Conservation (phyloP, 2,888 invertebrate species). For the Tenthredo distinguenda region DNA sequence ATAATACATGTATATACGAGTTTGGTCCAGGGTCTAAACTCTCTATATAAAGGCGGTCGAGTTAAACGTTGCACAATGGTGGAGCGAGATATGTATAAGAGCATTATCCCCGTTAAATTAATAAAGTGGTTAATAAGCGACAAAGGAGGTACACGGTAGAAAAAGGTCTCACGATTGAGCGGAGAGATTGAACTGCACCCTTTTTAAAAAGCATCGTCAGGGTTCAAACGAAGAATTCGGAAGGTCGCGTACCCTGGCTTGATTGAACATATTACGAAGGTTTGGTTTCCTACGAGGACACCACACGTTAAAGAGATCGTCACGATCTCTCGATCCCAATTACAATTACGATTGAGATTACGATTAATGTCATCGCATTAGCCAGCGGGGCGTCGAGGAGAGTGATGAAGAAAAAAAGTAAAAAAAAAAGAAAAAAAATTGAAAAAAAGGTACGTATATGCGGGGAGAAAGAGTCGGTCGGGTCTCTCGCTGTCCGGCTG, state of each 20-base stretch:
- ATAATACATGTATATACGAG: not conserved
- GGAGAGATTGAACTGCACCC: not conserved
- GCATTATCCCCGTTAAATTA: constrained; percentile 72
- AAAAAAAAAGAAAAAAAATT: too few species aligned
- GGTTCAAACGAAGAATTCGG: constrained; percentile 27
- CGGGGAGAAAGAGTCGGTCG: not conserved
- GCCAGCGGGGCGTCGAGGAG: not conserved
- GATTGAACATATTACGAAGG: constrained; percentile 14
- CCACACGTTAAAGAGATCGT: too few species aligned
- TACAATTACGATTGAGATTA: constrained; percentile 30
- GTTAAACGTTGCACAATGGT: constrained; percentile 32
- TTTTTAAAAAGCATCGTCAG: not conserved
- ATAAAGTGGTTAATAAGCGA: constrained; percentile 69
- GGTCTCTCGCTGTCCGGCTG: constrained; percentile 56
- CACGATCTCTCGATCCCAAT: not conserved
- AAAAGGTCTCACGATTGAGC: constrained; percentile 38
- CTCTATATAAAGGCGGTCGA: not conserved
- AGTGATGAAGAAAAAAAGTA: not conserved
- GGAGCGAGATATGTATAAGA: constrained; percentile 37
- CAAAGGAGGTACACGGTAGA: not conserved
- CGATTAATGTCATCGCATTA: not conserved
- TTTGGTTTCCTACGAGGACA: not conserved
- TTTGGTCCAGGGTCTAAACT: not conserved
- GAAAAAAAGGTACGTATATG: not conserved
- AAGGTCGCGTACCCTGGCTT: not conserved